Evolutionary conservation across 2,888 invertebrate genomes (phyloP).

Genomic region (Corbicula japonica): DNA sequence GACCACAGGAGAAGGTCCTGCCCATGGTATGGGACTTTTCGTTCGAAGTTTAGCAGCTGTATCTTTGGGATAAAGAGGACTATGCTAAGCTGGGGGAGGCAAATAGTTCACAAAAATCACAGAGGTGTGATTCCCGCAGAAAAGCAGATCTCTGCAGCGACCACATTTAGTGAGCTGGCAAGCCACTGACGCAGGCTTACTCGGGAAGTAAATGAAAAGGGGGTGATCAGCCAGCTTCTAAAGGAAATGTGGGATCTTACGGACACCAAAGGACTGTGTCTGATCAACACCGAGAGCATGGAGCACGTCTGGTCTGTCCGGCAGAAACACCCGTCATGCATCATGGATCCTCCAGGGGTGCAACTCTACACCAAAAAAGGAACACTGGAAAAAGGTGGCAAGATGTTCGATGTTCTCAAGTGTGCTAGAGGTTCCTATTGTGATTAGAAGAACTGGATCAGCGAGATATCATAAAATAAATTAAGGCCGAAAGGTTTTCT

Average conservation of each 20-base stretch:
- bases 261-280: neutral
- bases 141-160: neutral
- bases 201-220: neutral
- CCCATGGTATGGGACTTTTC: too few species aligned
- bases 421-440: conserved; percentile 5
- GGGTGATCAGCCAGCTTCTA: neutral
- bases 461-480: too few species aligned
- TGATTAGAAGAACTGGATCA: too few species aligned
- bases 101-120: conserved; percentile 23
- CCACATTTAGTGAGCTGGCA: neutral
- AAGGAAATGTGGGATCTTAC: conserved; percentile 1
- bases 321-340: too few species aligned
- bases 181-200: neutral
- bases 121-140: neutral
- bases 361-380: neutral
- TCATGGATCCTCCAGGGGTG: too few species aligned
- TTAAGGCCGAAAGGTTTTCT: too few species aligned
- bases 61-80: neutral
- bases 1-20: too few species aligned
- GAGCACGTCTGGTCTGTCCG: too few species aligned
- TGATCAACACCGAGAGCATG: too few species aligned
- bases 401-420: neutral
- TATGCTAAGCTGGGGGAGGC: conserved; percentile 22
- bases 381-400: neutral
- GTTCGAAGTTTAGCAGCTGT: neutral